Evolutionary conservation across 2,113 vertebrate genomes (phyloP).

Genomic region (Sarotherodon lohbergeri): DNA sequence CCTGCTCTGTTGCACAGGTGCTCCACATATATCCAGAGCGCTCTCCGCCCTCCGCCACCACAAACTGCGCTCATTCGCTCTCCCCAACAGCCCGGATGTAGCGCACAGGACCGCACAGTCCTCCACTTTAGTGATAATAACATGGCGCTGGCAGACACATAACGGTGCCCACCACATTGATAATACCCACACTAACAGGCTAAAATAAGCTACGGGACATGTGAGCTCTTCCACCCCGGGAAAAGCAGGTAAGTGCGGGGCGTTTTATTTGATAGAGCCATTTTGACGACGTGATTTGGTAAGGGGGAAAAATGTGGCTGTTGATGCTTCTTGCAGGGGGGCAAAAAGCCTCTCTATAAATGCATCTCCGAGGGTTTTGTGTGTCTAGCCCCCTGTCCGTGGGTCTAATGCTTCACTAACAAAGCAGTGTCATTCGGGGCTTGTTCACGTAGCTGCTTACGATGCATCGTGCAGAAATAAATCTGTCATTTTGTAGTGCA

Average conservation of each 20-base stretch:
- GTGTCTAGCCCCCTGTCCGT: not conserved
- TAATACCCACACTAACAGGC: not conserved
- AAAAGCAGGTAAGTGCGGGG: slow-evolving; percentile 55
- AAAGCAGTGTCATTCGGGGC: slow-evolving; percentile 39
- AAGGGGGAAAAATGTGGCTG: not conserved
- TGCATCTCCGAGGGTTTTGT: not conserved
- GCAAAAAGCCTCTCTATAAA: not conserved
- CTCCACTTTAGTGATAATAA: slow-evolving; percentile 56
- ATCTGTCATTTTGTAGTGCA: slow-evolving; percentile 34
- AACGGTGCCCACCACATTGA: slow-evolving; percentile 47
- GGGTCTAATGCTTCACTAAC: not conserved
- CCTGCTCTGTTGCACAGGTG: slow-evolving; percentile 49
- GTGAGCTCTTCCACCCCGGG: slow-evolving; percentile 51
- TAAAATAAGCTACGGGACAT: slow-evolving; percentile 56
- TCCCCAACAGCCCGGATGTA: slow-evolving; percentile 67
- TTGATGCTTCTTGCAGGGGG: slow-evolving; percentile 21
- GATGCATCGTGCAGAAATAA: slow-evolving; percentile 16
- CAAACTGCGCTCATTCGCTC: slow-evolving; percentile 58
- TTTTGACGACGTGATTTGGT: not conserved
- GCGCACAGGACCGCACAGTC: slow-evolving; percentile 59
- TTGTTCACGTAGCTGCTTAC: slow-evolving; percentile 5
- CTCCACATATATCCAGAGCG: slow-evolving; percentile 14
- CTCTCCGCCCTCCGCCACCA: slow-evolving; percentile 44
- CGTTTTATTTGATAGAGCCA: not conserved
- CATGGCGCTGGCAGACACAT: slow-evolving; percentile 71